These are phyloP conservation scores for Gopherus flavomarginatus DNA, from an alignment of 2,113 vertebrate species.

Conservation along the genomic window DNA sequence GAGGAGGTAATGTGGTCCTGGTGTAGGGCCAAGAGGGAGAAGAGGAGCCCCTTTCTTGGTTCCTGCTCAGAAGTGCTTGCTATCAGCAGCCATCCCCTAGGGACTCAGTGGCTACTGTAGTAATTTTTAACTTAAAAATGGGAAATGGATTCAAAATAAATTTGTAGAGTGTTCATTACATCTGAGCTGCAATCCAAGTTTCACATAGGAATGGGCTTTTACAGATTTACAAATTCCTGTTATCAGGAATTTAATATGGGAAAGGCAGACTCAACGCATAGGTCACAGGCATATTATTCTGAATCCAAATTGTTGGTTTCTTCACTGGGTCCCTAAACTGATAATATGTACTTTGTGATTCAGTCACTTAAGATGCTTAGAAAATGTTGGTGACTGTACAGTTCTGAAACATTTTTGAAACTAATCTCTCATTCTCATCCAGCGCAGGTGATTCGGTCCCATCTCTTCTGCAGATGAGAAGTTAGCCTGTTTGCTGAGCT, in stretches of 20 bases:
- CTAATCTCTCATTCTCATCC: background rate
- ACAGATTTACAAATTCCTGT: background rate
- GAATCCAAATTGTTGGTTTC: background rate
- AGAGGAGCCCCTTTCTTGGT: background rate
- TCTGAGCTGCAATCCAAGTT: background rate
- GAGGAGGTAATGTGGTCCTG: background rate
- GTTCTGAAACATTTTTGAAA: background rate
- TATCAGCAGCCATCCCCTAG: background rate
- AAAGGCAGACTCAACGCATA: constrained; percentile 28
- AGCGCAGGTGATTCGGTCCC: background rate
- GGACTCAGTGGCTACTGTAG: background rate
- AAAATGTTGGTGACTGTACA: background rate
- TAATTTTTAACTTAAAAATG: background rate
- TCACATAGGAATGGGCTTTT: background rate
- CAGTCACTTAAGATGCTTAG: background rate
- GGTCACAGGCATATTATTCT: constrained; percentile 1
- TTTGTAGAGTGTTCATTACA: background rate
- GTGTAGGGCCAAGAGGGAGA: rapidly evolving
- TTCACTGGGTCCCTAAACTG: background rate
- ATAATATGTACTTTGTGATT: background rate
- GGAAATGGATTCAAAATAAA: rapidly evolving
- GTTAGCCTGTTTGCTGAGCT: background rate
- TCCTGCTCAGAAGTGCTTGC: background rate
- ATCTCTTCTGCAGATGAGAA: background rate
- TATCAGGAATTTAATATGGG: background rate